Evolutionary conservation across 1,140 invertebrate species (phyloP), one percentile per base, ranked within the genome.

Genomic region (Chlorops oryzae): DNA sequence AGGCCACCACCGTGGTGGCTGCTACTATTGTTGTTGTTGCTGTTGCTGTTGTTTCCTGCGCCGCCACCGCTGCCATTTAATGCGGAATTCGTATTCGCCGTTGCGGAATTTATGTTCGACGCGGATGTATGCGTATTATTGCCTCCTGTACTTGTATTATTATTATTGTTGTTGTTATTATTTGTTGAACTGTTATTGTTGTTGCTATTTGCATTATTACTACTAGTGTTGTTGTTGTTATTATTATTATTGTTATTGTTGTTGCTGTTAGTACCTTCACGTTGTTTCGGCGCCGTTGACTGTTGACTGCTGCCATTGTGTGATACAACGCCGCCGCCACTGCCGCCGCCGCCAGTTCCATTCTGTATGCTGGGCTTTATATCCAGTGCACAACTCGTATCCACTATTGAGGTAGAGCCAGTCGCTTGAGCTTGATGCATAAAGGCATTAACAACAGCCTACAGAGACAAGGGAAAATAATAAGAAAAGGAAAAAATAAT

Each of bases 341-440:
- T 56, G 47, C 62, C 62, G 55, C 60, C 61, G 55, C 61, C 56
- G 44, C 58, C 54, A 10, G 46, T 53, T 73, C 79, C 77, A 50
- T 70, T 70, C 47, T 72, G 70, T 76, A 80, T 78, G 71, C 78
- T 77, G 15, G 86, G 86, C 68, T 88, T 88, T 53, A 88, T 81
- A 75, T 89, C 83, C 56, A 78, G 75, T 73, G 75, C 83, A 77
- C 75, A 86, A 59, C 70, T 81, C 54, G 67, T 62, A 58, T 72
- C 65, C 52, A 62, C 55, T 58, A 61, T 63, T 73, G 69, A 75
- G 73, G 64, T 72, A 75, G 64, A 68, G 68, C 59, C 71, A 59
- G 64, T 69, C 62, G 65, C 73, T 73, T 56, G 70, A 67, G 57
- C 74, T 72, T 72, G 70, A 41, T 72, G 70, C 70, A 72, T 72